phyloP scores from a whole-genome alignment of 2,113 vertebrate species.

The Aegotheles bennettii region DNA sequence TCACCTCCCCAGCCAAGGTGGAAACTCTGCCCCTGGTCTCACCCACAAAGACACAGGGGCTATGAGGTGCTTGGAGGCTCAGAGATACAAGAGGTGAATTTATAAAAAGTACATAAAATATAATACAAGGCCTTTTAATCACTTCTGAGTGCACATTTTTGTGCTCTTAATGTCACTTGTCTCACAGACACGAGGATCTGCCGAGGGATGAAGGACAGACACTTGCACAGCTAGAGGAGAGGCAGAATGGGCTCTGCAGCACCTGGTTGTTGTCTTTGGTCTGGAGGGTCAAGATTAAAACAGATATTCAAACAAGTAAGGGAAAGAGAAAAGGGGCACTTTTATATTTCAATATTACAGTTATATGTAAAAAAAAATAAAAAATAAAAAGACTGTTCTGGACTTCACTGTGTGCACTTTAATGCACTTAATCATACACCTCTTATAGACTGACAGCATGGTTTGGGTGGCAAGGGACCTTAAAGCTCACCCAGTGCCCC shows the following conservation, averaged over 20 bases:
- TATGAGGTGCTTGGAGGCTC: fast-evolving
- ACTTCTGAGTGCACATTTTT: fast-evolving
- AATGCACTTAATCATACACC: neutral
- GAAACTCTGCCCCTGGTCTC: neutral
- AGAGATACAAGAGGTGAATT: neutral
- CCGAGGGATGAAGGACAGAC: neutral
- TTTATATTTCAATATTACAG: neutral
- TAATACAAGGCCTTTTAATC: fast-evolving
- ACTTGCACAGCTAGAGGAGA: no score
- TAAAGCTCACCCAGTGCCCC: no score
- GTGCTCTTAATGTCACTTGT: fast-evolving
- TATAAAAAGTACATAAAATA: neutral
- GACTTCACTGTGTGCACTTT: neutral
- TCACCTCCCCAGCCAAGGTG: neutral
- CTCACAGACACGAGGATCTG: fast-evolving
- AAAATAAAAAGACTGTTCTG: neutral
- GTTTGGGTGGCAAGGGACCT: no score
- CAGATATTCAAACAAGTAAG: neutral
- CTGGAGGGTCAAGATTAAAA: neutral
- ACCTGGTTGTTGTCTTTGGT: neutral
- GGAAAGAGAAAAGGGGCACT: neutral
- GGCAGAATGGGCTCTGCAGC: neutral
- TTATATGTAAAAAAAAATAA: neutral
- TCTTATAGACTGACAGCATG: neutral
- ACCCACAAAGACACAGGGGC: neutral